Evolutionary conservation across 2,113 vertebrate genomes (phyloP).

Genomic region (Terrapene triunguis): DNA sequence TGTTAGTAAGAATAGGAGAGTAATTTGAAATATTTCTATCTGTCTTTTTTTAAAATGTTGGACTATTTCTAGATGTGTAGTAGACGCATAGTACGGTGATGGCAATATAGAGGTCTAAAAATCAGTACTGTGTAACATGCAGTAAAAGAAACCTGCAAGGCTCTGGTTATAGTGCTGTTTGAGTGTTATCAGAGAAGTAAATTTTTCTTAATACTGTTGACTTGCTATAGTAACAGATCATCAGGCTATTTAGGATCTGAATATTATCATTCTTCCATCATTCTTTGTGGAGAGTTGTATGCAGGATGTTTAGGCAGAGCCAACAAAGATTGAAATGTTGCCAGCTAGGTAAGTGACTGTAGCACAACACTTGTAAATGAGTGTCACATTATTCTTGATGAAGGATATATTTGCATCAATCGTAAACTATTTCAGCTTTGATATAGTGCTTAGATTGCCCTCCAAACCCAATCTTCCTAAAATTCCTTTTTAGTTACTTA

Average conservation of each 20-base stretch:
- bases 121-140: neutral
- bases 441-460: neutral
- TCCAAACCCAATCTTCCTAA: neutral
- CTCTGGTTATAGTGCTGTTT: neutral
- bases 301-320: neutral
- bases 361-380: neutral
- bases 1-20: neutral
- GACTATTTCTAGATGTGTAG: neutral
- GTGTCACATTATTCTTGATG: neutral
- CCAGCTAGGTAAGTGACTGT: neutral
- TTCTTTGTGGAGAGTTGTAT: neutral
- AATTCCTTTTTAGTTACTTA: neutral
- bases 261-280: neutral
- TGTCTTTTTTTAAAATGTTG: accelerated
- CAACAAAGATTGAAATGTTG: conserved; percentile 22
- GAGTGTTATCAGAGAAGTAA: neutral
- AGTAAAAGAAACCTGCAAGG: neutral
- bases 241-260: neutral
- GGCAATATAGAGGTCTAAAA: neutral
- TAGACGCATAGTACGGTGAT: neutral
- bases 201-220: neutral
- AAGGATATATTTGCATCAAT: neutral
- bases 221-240: neutral
- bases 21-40: neutral
- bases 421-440: neutral